These are phyloP conservation scores for Dinocampus coccinellae DNA, from an alignment of 2,888 invertebrate species.

Conservation along the genomic window DNA sequence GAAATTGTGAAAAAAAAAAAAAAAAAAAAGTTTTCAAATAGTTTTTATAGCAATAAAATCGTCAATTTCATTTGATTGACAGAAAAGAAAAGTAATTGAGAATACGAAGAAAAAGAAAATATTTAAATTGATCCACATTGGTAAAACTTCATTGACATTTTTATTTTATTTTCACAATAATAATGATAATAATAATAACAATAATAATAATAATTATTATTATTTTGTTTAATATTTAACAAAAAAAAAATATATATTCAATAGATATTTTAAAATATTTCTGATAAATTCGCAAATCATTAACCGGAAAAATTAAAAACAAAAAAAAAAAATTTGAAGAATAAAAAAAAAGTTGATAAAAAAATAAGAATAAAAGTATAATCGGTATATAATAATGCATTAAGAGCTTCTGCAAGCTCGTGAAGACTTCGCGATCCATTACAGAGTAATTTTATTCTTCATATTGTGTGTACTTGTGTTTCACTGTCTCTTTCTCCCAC, in stretches of 20 bases:
- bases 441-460: conserved; percentile 15
- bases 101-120: not conserved
- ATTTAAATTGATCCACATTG: not conserved
- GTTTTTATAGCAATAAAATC: not conserved
- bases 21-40: not conserved
- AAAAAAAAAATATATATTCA: too few relatives aligned
- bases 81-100: not conserved
- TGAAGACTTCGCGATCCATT: conserved; percentile 21
- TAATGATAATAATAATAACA: too few relatives aligned
- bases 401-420: conserved; percentile 21
- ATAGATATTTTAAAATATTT: too few relatives aligned
- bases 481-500: not conserved
- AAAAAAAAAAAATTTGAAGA: too few relatives aligned
- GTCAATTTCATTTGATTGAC: not conserved
- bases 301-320: conserved; percentile 15
- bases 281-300: too few relatives aligned
- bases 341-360: not conserved
- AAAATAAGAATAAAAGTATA: conserved; percentile 22
- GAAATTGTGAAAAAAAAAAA: too few relatives aligned
- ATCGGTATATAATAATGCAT: conserved; percentile 28
- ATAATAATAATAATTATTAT: too few relatives aligned
- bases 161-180: not conserved
- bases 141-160: not conserved
- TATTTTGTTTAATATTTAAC: too few relatives aligned
- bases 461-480: not conserved